Evolutionary conservation across 92 coral and sea anemone genomes (phyloP).

Genomic region (Siderastrea siderea): DNA sequence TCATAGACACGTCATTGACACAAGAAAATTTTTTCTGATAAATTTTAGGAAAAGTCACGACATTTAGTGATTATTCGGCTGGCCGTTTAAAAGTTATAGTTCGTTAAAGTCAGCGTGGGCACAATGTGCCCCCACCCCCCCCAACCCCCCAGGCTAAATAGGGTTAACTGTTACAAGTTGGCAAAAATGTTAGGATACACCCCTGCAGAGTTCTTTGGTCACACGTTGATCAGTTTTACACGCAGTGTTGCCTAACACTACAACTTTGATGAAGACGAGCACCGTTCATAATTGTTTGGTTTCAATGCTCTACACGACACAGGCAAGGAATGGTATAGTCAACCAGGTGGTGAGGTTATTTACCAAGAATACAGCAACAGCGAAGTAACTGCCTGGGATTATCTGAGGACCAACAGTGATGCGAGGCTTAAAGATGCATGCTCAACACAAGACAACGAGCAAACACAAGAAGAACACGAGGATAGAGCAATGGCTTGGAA

Average conservation of each 20-base stretch:
- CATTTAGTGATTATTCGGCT: no score
- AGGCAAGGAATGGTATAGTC: slow-evolving; percentile 7
- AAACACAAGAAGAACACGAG: not conserved
- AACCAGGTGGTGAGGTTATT: slow-evolving; percentile 1
- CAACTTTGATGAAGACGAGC: not conserved
- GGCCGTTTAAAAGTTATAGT: no score
- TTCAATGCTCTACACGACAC: slow-evolving; percentile 4
- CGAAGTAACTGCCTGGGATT: not conserved
- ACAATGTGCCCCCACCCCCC: no score
- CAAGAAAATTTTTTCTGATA: no score
- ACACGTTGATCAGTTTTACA: not conserved
- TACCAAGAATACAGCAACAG: slow-evolving; percentile 12
- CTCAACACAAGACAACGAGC: not conserved
- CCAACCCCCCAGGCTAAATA: no score
- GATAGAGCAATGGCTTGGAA: slow-evolving; percentile 41
- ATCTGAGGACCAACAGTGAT: not conserved
- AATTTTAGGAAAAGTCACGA: no score
- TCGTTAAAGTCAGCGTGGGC: no score
- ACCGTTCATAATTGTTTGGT: not conserved
- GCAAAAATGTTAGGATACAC: not conserved
- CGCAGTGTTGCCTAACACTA: slow-evolving; percentile 14
- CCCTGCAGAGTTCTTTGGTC: not conserved
- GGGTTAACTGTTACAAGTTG: no score
- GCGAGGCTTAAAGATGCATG: not conserved
- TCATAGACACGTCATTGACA: no score